These are phyloP conservation scores for Scaptomyza montana DNA, from an alignment of 1,140 invertebrate species.

Conservation along the genomic window DNA sequence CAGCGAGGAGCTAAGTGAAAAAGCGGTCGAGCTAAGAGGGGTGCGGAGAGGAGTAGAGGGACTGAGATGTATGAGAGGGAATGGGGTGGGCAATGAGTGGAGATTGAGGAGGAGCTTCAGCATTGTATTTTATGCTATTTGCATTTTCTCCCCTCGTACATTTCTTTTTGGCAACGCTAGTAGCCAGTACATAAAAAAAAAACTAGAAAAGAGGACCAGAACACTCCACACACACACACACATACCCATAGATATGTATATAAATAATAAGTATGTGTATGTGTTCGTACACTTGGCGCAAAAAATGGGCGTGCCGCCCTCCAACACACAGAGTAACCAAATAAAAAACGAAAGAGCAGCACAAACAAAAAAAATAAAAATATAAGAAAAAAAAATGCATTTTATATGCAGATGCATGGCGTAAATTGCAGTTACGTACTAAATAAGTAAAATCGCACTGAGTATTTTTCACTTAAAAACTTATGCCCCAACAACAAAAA, in stretches of 20 bases:
- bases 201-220: slow-evolving; percentile 58
- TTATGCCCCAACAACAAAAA: slow-evolving; percentile 11
- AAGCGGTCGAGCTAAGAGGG: slow-evolving; percentile 37
- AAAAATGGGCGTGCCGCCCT: slow-evolving; percentile 67
- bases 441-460: slow-evolving; percentile 82
- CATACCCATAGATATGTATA: slow-evolving; percentile 64
- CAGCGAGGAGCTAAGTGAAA: slow-evolving; percentile 74
- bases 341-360: slow-evolving; percentile 2
- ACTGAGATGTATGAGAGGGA: too few relatives aligned
- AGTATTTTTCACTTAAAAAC: slow-evolving; percentile 82
- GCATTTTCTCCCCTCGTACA: slow-evolving; percentile 58
- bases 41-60: background rate
- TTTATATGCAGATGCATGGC: slow-evolving; percentile 81
- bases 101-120: slow-evolving; percentile 68
- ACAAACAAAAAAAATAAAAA: slow-evolving; percentile 49
- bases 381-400: slow-evolving; percentile 64
- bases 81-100: slow-evolving; percentile 8
- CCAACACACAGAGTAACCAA: slow-evolving; percentile 27
- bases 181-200: slow-evolving; percentile 70
- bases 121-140: slow-evolving; percentile 80
- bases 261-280: slow-evolving; percentile 67
- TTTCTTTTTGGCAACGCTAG: slow-evolving; percentile 69
- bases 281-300: slow-evolving; percentile 47
- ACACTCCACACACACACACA: slow-evolving; percentile 28
- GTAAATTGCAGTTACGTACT: slow-evolving; percentile 82